Evolutionary conservation across 2,797 vertebrate genomes (phyloP).

Genomic region (Neomorphus geoffroyi): DNA sequence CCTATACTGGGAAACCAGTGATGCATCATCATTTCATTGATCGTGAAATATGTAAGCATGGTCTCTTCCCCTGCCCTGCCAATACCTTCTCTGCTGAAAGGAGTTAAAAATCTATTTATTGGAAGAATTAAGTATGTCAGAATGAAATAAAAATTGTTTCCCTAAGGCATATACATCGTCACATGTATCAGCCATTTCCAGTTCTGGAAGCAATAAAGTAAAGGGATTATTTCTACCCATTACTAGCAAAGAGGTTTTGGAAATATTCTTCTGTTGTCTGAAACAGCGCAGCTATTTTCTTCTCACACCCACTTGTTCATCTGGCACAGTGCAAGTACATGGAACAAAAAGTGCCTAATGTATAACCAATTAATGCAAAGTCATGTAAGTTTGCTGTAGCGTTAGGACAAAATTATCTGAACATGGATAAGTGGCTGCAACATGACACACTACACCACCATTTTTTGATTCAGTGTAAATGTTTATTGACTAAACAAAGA

Average conservation of each 20-base stretch:
- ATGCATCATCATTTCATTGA: neutral
- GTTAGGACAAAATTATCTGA: constrained; percentile 10
- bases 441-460: neutral
- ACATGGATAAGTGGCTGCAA: neutral
- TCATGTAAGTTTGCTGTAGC: neutral
- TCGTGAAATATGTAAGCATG: fast-evolving
- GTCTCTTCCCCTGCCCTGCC: neutral
- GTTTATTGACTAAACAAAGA: constrained; percentile 40
- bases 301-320: neutral
- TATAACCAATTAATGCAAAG: neutral
- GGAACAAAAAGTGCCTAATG: neutral
- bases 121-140: neutral
- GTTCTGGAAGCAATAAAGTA: neutral
- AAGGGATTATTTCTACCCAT: neutral
- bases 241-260: neutral
- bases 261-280: constrained; percentile 1
- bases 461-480: neutral
- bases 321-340: neutral
- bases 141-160: neutral
- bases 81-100: neutral
- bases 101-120: neutral
- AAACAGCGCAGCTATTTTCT: constrained; percentile 8
- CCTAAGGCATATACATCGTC: neutral
- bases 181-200: neutral
- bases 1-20: neutral